A percentile compares a stretch with the other conserved stretches of the same genome.
These are phyloP conservation scores for Lepidurus arcticus DNA, from an alignment of 1,140 invertebrate genomes.

Conservation along the genomic window DNA sequence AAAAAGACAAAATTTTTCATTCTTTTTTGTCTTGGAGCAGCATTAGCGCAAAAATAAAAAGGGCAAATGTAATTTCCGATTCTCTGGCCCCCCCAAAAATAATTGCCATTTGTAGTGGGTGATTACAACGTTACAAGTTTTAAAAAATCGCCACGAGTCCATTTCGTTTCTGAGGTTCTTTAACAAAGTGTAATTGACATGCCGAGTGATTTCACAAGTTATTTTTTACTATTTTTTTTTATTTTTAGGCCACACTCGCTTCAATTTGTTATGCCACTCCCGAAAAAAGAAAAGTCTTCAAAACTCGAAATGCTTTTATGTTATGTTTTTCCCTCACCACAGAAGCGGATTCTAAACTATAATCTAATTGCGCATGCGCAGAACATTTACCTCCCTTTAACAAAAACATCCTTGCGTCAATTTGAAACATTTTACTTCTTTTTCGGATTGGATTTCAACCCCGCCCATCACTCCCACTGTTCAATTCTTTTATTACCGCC, in stretches of 20 bases:
- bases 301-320: background rate
- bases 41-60: background rate
- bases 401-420: background rate
- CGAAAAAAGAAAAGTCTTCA: background rate
- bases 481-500: background rate
- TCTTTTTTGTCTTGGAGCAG: background rate
- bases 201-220: background rate
- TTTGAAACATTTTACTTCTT: background rate
- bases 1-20: background rate
- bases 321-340: background rate
- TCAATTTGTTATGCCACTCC: background rate
- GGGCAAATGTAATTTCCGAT: background rate
- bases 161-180: background rate
- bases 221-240: background rate
- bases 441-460: slow-evolving; percentile 19
- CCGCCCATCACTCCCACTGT: background rate
- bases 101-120: background rate
- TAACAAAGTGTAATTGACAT: background rate
- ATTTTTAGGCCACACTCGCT: background rate
- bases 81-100: background rate
- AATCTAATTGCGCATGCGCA: no score
- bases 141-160: slow-evolving; percentile 4
- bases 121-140: slow-evolving; percentile 22
- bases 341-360: background rate
- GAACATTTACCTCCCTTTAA: background rate